Percentiles rank a stretch among this genome's conserved stretches.
Conservation (phyloP, 2,797 vertebrate species). For the Strix occidentalis region DNA sequence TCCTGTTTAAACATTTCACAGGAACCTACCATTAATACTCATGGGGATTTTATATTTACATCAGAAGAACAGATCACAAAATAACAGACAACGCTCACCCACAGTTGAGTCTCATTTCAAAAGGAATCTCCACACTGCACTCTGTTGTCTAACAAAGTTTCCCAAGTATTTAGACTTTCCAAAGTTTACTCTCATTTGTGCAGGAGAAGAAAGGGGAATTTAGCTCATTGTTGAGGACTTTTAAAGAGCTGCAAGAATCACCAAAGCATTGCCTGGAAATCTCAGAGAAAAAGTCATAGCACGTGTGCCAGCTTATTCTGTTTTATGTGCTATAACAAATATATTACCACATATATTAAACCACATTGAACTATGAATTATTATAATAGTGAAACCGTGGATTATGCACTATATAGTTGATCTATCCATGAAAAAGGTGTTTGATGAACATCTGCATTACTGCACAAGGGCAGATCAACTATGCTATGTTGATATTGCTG, state of each 20-base stretch:
- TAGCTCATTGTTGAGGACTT: not conserved
- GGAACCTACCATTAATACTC: slow-evolving; percentile 19
- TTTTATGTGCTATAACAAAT: not conserved
- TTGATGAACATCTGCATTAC: not conserved
- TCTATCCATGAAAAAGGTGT: not conserved
- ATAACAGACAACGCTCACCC: not conserved
- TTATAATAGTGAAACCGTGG: not conserved
- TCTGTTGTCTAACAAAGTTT: not conserved
- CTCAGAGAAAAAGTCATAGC: not conserved
- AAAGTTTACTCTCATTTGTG: not conserved
- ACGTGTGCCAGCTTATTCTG: not conserved
- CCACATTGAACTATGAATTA: not conserved
- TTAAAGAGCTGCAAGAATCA: not conserved
- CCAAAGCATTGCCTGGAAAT: not conserved
- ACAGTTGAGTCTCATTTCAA: not conserved
- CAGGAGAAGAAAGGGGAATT: not conserved
- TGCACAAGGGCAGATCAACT: not conserved
- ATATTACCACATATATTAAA: not conserved
- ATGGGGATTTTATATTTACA: not conserved
- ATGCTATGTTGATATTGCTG: not conserved
- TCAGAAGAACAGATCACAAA: not conserved
- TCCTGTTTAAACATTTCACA: not conserved
- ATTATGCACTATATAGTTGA: not conserved
- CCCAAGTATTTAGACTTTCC: not conserved
- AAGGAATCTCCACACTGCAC: not conserved